A percentile compares a stretch with the other conserved stretches of the same genome.
These are phyloP conservation scores for Microhierax caerulescens DNA, from an alignment of 2,797 vertebrate species.

Conservation along the genomic window DNA sequence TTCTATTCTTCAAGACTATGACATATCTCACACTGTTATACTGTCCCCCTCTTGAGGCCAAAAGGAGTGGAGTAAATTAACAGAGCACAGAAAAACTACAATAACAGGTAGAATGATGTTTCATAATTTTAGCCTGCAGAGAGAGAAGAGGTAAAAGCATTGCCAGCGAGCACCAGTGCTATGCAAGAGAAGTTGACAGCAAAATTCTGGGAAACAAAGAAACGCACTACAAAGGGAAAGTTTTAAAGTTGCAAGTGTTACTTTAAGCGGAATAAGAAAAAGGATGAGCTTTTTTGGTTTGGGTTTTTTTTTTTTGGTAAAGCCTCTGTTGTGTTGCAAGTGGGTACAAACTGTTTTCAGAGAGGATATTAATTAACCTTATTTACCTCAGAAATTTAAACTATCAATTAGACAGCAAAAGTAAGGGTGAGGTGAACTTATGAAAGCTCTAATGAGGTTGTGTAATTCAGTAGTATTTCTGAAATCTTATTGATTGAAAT, in stretches of 20 bases:
- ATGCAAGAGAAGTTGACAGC: not conserved
- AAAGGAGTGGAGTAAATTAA: not conserved
- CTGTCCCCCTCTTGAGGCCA: not conserved
- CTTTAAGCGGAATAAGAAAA: not conserved
- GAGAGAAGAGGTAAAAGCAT: not conserved
- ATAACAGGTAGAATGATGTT: not conserved
- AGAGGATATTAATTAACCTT: not conserved
- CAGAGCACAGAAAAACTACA: not conserved
- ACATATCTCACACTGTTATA: not conserved
- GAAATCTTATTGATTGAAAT: not conserved
- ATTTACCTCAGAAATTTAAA: not conserved
- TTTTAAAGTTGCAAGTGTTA: not conserved
- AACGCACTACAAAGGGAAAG: not conserved
- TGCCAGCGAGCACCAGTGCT: not conserved
- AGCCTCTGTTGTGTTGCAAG: not conserved
- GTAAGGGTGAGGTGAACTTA: not conserved
- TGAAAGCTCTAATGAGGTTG: not conserved
- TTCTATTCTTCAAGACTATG: not conserved
- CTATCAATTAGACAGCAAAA: not conserved
- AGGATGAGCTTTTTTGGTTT: fast-evolving
- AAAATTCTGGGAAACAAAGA: not conserved
- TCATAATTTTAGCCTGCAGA: not conserved
- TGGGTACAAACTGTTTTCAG: not conserved
- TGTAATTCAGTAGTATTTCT: not conserved
- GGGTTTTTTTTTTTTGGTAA: not conserved